Base-by-base conservation (phyloP, 2,888 invertebrate species). In the Philopedon plagiatum region DNA sequence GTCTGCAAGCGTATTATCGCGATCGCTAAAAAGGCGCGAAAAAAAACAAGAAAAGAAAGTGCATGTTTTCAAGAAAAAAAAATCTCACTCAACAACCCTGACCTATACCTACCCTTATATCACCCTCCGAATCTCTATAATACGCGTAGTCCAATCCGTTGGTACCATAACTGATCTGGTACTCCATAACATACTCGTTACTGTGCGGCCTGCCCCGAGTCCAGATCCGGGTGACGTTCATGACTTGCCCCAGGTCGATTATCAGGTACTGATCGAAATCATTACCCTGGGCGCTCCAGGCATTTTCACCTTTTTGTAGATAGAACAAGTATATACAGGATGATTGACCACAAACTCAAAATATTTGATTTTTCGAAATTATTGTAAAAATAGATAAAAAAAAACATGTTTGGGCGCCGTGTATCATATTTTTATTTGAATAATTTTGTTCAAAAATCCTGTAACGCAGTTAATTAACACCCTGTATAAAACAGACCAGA, bases 221-320 rank as follows among this genome's bases (percentile, higher is more conserved):
- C 77, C 93, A 93, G 71, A 98, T 93, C 76, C 93, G 89, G 37
- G 97, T 96, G 78, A 99, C 90, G 86, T 97, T 96, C 90, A 92
- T 94, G 78, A 94, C 91, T 80, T 90, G 88, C 73, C 95, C 94
- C 86, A 99, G 88, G 87, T 99, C 97, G 83, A 99, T 90, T 77
- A 94, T 92, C 80, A 98, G 89, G 86, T 93, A 93, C 87, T 99
- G 98, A 85, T 92, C 93, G 86, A 96, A 96, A 88, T 98, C 97
- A 83, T 93, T 95, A 86, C 91, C 92, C 82, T 91, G 91, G 65
- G 97, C 94, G 77, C 95, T 94, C 97, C 97, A 97, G 83, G 96
- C 95, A 89, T 93, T 94, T 85, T 91, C 90, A 90, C 93, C 95
- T 95, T 91, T 82, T 44, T 61, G 29, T 44, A 44, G 44, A 60